Conservation (phyloP, 2,888 invertebrate genomes). For the Caenorhabditis sp. region DNA sequence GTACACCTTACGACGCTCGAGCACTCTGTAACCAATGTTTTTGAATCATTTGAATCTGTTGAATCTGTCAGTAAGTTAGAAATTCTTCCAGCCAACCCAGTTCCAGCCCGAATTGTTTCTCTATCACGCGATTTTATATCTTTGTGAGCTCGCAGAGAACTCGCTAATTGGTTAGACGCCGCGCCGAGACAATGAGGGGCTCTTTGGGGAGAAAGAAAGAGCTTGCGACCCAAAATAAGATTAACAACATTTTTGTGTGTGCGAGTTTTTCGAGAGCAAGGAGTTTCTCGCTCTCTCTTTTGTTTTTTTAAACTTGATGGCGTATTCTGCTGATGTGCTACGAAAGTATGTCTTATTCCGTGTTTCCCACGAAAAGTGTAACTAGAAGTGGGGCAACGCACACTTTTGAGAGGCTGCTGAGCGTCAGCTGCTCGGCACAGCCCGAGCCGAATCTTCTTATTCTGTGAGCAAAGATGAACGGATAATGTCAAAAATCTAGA, state of each 20-base stretch:
- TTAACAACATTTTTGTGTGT: conserved; percentile 37
- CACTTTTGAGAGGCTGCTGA: conserved; percentile 17
- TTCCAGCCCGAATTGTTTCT: too few relatives aligned
- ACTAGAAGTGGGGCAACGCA: conserved; percentile 16
- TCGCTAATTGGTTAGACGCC: conserved; percentile 32
- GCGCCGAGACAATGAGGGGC: conserved; percentile 25
- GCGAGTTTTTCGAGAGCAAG: too few relatives aligned
- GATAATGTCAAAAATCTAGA: too few relatives aligned
- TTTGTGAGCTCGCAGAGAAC: background rate
- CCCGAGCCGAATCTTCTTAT: conserved; percentile 10
- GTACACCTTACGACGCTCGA: conserved; percentile 71
- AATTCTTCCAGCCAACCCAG: too few relatives aligned
- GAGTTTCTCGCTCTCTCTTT: background rate
- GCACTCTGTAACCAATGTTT: conserved; percentile 58
- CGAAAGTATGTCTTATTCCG: too few relatives aligned
- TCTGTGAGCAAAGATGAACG: too few relatives aligned
- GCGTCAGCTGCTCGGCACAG: conserved; percentile 45
- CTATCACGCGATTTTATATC: conserved; percentile 2
- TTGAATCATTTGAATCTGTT: too few relatives aligned
- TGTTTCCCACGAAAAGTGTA: conserved; percentile 45
- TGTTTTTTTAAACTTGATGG: conserved; percentile 5
- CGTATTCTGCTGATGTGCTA: conserved; percentile 11
- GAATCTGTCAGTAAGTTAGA: too few relatives aligned
- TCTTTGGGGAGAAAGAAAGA: too few relatives aligned
- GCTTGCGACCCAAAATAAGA: conserved; percentile 33